A percentile compares a stretch with the other conserved stretches of the same genome.
Evolutionary conservation across 2,113 vertebrate species (phyloP).

Genomic region (Dryoscopus gambensis): DNA sequence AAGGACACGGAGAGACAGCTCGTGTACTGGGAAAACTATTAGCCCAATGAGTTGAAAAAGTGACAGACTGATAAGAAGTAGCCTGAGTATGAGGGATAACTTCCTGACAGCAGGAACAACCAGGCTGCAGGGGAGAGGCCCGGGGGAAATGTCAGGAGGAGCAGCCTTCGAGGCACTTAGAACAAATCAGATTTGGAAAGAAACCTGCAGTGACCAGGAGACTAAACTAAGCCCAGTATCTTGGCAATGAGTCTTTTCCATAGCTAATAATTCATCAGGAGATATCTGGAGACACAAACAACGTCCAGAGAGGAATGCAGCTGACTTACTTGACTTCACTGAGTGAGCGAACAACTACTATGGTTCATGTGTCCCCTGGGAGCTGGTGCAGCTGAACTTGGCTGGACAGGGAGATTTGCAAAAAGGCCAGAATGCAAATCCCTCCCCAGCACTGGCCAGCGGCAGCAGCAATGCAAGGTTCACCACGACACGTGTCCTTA

Average conservation of each 20-base stretch:
- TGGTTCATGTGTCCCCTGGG: neutral
- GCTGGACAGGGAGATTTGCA: neutral
- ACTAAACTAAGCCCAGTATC: neutral
- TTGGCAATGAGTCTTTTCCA: neutral
- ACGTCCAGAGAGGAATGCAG: neutral
- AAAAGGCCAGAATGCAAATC: neutral
- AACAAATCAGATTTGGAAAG: neutral
- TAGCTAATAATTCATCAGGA: constrained; percentile 1
- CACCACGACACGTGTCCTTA: neutral
- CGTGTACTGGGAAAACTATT: constrained; percentile 20
- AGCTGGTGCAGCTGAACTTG: neutral
- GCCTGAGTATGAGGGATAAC: constrained; percentile 38
- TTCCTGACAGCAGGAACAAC: constrained; percentile 44
- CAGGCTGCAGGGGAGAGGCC: neutral
- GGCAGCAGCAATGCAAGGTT: neutral
- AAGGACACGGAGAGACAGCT: neutral
- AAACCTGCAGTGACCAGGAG: constrained; percentile 19
- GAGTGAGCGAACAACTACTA: rapidly evolving
- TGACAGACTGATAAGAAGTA: constrained; percentile 52
- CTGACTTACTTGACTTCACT: neutral
- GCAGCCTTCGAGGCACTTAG: neutral
- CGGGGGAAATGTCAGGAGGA: neutral
- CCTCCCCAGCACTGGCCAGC: neutral
- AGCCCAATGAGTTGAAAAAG: constrained; percentile 51
- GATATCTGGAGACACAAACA: constrained; percentile 14